phyloP scores from a whole-genome alignment of 1,140 invertebrate species.

The Penaeus vannamei region DNA sequence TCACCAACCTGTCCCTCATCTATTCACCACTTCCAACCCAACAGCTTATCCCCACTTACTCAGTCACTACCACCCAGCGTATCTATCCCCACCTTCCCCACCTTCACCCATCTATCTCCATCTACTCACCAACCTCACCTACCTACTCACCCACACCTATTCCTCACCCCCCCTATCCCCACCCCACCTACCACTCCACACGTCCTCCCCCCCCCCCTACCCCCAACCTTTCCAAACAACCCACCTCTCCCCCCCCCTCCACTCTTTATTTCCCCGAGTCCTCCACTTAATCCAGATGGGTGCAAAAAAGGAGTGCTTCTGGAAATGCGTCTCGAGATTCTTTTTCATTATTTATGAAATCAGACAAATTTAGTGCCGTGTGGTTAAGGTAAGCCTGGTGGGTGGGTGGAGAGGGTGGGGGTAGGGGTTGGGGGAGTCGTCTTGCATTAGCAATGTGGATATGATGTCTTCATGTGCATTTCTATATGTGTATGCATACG shows the following conservation, averaged over 20 bases:
- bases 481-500: not conserved
- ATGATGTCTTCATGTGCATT: not conserved
- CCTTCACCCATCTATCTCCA: not conserved
- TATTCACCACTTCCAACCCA: not conserved
- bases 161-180: not conserved
- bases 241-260: not conserved
- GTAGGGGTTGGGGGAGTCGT: not conserved
- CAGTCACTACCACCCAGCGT: not conserved
- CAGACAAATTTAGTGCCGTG: no score
- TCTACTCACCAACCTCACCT: not conserved
- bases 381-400: not conserved
- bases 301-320: no score
- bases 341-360: no score
- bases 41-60: not conserved
- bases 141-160: not conserved
- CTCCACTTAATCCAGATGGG: not conserved
- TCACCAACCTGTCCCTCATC: not conserved
- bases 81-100: not conserved
- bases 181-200: not conserved
- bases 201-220: not conserved
- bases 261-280: not conserved
- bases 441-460: not conserved
- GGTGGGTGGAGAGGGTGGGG: not conserved
- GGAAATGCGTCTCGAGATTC: no score
- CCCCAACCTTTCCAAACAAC: not conserved